A percentile compares a stretch with the other conserved stretches of the same genome.
Conservation (phyloP, 2,797 vertebrate species). For the Acanthurus leucopareius region DNA sequence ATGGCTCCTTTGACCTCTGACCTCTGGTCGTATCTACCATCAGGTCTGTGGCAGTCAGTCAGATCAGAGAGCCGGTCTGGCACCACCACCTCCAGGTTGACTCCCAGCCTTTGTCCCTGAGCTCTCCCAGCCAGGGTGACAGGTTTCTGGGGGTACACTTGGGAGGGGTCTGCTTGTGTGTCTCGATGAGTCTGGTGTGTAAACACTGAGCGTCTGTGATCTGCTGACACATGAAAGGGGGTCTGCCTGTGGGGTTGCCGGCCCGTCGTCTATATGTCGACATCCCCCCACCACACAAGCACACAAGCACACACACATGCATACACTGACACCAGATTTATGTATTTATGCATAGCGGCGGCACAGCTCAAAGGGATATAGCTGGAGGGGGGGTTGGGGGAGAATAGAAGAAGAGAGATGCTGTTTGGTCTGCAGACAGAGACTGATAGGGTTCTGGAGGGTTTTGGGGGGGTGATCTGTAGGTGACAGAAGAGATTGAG, state of each 20-base stretch:
- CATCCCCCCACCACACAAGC: conserved; percentile 44
- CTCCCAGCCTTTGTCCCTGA: conserved; percentile 69
- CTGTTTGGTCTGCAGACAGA: conserved; percentile 68
- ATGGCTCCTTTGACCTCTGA: conserved; percentile 66
- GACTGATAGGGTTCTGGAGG: conserved; percentile 63
- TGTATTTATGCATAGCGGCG: conserved; percentile 82
- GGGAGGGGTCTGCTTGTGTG: conserved; percentile 45
- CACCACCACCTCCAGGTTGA: conserved; percentile 72
- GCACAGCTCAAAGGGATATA: conserved; percentile 75
- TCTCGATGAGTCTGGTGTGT: conserved; percentile 71
- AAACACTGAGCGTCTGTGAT: conserved; percentile 81
- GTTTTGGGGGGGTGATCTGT: conserved; percentile 24
- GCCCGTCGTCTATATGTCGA: conserved; percentile 69
- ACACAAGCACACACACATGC: conserved; percentile 31
- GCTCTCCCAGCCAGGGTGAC: conserved; percentile 60
- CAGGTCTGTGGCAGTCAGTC: conserved; percentile 62
- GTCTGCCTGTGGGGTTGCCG: conserved; percentile 65
- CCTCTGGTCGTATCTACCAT: conserved; percentile 65
- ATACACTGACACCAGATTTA: conserved; percentile 76
- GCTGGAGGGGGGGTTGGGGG: conserved; percentile 57
- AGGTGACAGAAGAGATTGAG: conserved; percentile 75
- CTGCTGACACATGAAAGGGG: conserved; percentile 81
- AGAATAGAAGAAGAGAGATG: conserved; percentile 23
- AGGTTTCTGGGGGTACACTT: conserved; percentile 55
- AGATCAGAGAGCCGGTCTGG: conserved; percentile 78